These are phyloP conservation scores for Limnephilus auricula DNA, from an alignment of 2,888 invertebrate species.

Conservation along the genomic window DNA sequence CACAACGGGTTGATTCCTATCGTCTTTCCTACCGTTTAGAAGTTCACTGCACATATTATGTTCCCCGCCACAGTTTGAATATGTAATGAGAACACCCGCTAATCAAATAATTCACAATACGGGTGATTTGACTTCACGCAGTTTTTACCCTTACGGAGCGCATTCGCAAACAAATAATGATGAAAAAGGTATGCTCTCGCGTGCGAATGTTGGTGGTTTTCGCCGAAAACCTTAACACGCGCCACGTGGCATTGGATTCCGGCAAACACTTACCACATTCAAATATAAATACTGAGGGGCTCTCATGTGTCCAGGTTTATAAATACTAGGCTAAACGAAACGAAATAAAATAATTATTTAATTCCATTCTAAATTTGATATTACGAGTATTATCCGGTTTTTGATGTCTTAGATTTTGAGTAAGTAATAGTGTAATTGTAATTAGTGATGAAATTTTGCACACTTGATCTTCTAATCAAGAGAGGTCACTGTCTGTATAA, in stretches of 20 bases:
- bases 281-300: not conserved
- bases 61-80: not conserved
- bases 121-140: not conserved
- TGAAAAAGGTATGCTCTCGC: not conserved
- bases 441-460: no score
- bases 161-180: not conserved
- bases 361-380: no score
- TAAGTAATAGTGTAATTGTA: no score
- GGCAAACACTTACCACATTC: not conserved
- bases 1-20: no score
- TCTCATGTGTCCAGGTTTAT: not conserved
- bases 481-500: no score
- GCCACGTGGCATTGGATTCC: not conserved
- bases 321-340: not conserved
- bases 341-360: not conserved
- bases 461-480: no score
- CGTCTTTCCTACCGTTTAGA: no score
- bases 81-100: not conserved
- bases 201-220: not conserved
- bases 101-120: not conserved
- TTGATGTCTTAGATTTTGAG: no score
- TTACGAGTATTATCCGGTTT: no score
- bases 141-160: not conserved
- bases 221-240: not conserved
- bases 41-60: no score